phyloP scores from a whole-genome alignment of 2,797 vertebrate genomes.

The Sebastes reedi region DNA sequence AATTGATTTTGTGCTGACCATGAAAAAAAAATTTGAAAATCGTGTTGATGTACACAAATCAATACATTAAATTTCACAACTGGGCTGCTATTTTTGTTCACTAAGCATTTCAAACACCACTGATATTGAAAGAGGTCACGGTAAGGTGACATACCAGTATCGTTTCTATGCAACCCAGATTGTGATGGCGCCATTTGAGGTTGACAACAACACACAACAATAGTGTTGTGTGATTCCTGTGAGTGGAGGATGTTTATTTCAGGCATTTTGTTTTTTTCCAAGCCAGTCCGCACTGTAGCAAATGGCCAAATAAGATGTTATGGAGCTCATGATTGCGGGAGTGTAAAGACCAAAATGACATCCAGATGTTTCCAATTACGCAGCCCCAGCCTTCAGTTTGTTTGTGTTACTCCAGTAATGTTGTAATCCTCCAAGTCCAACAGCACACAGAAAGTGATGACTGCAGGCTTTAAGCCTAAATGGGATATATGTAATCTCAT shows the following conservation, averaged over 20 bases:
- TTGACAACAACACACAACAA: not conserved
- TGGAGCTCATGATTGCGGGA: conserved; percentile 38
- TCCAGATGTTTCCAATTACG: conserved; percentile 74
- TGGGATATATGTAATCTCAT: conserved; percentile 30
- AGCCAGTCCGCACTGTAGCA: not conserved
- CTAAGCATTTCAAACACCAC: not conserved
- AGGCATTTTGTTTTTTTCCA: conserved; percentile 6
- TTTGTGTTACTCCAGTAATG: conserved; percentile 58
- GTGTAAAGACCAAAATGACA: conserved; percentile 58
- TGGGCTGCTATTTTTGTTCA: not conserved
- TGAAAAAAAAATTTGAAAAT: no score
- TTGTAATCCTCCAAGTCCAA: conserved; percentile 39
- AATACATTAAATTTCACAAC: no score
- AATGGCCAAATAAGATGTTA: conserved; percentile 54
- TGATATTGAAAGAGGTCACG: not conserved
- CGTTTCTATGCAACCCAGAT: not conserved
- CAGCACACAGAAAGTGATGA: conserved; percentile 30
- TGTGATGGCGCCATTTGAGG: not conserved
- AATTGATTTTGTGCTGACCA: no score
- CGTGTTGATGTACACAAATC: no score
- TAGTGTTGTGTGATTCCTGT: not conserved
- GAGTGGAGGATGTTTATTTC: conserved; percentile 41
- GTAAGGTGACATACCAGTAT: not conserved
- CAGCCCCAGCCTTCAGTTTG: conserved; percentile 41
- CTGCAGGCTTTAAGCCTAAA: conserved; percentile 42